A percentile compares a stretch with the other conserved stretches of the same genome.
phyloP scores from a whole-genome alignment of 2,113 vertebrate genomes.

The Xenopus tropicalis region DNA sequence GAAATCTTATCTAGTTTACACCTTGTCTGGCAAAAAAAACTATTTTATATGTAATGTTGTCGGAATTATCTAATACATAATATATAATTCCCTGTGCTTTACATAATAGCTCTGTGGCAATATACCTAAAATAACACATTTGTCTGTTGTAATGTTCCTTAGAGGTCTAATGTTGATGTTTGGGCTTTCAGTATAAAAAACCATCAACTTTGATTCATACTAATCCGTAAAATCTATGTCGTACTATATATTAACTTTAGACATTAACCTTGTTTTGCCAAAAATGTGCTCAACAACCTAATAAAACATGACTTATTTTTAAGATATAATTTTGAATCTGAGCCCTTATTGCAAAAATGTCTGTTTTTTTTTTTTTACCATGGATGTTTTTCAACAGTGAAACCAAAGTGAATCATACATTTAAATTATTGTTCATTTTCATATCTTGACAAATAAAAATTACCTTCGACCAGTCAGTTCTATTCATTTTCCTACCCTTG shows the following conservation, averaged over 20 bases:
- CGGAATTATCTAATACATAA: too few relatives aligned
- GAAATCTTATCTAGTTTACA: too few relatives aligned
- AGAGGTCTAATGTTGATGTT: neutral
- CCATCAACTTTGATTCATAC: neutral
- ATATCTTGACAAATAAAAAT: too few relatives aligned
- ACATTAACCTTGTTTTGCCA: conserved; percentile 1
- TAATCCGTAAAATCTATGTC: conserved; percentile 16
- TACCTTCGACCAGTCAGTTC: too few relatives aligned
- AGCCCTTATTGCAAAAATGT: neutral
- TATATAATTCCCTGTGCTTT: neutral
- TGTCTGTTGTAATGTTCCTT: neutral
- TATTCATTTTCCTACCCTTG: too few relatives aligned
- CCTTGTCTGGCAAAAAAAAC: too few relatives aligned
- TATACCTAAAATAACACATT: neutral
- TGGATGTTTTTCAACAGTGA: neutral
- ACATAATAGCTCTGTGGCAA: neutral
- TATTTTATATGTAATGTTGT: too few relatives aligned
- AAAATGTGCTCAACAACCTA: conserved; percentile 4
- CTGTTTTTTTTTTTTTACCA: neutral
- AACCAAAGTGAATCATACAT: neutral
- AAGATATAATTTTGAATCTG: neutral
- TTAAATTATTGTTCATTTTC: too few relatives aligned
- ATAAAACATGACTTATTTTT: neutral
- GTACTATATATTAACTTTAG: conserved; percentile 6
- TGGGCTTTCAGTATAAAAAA: neutral